Percentiles rank a stretch among this genome's conserved stretches.
Evolutionary conservation across 2,888 invertebrate species (phyloP).

Genomic region (Euphydryas editha): DNA sequence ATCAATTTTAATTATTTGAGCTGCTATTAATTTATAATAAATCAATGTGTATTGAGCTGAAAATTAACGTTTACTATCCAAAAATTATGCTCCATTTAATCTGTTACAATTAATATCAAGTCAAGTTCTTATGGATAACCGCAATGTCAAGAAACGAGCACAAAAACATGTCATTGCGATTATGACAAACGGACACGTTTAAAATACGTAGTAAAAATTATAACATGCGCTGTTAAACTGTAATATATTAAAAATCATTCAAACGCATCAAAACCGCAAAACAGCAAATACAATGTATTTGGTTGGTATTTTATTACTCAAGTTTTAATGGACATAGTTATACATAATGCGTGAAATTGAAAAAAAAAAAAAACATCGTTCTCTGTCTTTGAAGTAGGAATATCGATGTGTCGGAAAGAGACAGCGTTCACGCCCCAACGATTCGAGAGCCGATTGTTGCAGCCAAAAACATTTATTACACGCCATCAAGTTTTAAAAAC

Average conservation of each 20-base stretch:
- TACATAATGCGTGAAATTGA: slow-evolving; percentile 57
- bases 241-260: slow-evolving; percentile 42
- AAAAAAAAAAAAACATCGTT: slow-evolving; percentile 45
- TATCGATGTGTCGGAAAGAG: slow-evolving; percentile 41
- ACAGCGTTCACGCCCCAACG: slow-evolving; percentile 40
- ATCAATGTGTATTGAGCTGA: too few species aligned
- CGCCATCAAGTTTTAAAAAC: slow-evolving; percentile 76
- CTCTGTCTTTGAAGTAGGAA: slow-evolving; percentile 48
- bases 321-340: slow-evolving; percentile 47
- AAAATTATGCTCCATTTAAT: slow-evolving; percentile 19
- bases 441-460: slow-evolving; percentile 37
- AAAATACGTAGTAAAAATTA: slow-evolving; percentile 12
- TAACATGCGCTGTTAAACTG: slow-evolving; percentile 26
- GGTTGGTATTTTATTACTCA: slow-evolving; percentile 44
- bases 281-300: slow-evolving; percentile 39
- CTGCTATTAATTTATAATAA: too few species aligned
- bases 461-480: slow-evolving; percentile 73
- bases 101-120: slow-evolving; percentile 6
- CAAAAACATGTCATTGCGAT: background rate
- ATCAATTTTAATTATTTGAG: too few species aligned
- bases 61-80: too few species aligned
- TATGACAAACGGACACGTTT: slow-evolving; percentile 13
- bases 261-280: slow-evolving; percentile 51
- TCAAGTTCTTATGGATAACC: slow-evolving; percentile 16
- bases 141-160: slow-evolving; percentile 1